Evolutionary conservation across 1,140 invertebrate genomes (phyloP).

Genomic region (Hydropsyche tenuis): DNA sequence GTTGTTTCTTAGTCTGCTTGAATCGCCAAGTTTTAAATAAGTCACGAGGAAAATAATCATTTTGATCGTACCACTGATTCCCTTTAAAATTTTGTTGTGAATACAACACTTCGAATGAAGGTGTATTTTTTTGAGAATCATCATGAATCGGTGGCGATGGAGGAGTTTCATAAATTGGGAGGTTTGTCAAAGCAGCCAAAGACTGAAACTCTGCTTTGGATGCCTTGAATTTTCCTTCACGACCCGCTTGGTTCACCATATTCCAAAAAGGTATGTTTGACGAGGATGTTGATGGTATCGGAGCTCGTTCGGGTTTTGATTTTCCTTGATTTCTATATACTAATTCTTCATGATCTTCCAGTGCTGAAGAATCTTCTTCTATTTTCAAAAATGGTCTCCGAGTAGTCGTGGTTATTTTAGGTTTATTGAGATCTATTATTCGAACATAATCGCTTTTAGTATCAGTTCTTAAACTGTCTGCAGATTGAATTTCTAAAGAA

Average conservation of each 20-base stretch:
- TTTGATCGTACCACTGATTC: conserved; percentile 49
- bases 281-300: conserved; percentile 22
- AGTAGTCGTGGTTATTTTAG: conserved; percentile 3
- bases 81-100: conserved; percentile 47
- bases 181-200: conserved; percentile 39
- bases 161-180: conserved; percentile 45
- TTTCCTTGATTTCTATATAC: neutral
- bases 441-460: conserved; percentile 37
- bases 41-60: conserved; percentile 54
- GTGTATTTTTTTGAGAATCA: conserved; percentile 1
- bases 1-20: conserved; percentile 22
- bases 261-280: conserved; percentile 31
- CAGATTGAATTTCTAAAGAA: neutral
- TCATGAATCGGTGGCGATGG: conserved; percentile 28
- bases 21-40: conserved; percentile 48
- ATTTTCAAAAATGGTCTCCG: neutral
- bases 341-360: conserved; percentile 26
- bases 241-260: conserved; percentile 14
- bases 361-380: conserved; percentile 18
- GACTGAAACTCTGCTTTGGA: conserved; percentile 37
- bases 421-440: conserved; percentile 30
- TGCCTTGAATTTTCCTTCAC: conserved; percentile 24
- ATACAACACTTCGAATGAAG: conserved; percentile 44
- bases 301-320: neutral
- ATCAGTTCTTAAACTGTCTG: conserved; percentile 7